Percentiles rank a stretch among this genome's conserved stretches.
Evolutionary conservation across 2,113 vertebrate genomes (phyloP).

Genomic region (Cryptotis parvus): DNA sequence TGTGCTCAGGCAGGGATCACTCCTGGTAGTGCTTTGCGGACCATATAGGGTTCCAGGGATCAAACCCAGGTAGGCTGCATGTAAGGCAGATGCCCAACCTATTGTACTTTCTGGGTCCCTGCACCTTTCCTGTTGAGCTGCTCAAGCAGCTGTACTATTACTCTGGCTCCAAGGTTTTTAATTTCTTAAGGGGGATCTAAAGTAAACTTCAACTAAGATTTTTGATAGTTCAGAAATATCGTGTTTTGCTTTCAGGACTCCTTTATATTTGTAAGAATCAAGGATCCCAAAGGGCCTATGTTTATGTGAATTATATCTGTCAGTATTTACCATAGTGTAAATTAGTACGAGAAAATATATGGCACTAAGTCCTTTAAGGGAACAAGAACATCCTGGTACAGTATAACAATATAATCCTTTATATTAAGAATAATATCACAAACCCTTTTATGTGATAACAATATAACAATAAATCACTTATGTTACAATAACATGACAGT

Average conservation of each 20-base stretch:
- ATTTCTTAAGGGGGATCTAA: neutral
- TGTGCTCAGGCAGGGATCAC: too few species aligned
- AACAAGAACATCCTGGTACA: neutral
- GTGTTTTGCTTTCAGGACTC: neutral
- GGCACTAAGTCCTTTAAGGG: neutral
- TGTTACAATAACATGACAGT: neutral
- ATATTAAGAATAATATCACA: neutral
- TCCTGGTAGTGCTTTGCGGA: too few species aligned
- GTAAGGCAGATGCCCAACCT: too few species aligned
- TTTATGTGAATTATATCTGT: slow-evolving; percentile 15
- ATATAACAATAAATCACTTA: too few species aligned
- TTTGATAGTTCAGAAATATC: neutral
- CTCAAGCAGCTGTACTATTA: too few species aligned
- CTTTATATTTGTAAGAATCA: slow-evolving; percentile 4
- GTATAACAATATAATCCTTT: neutral
- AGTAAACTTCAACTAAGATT: slow-evolving; percentile 14
- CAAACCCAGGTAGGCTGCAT: too few species aligned
- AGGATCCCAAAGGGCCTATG: slow-evolving; percentile 20
- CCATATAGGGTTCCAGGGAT: too few species aligned
- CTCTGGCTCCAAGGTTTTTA: neutral
- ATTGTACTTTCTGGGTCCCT: too few species aligned
- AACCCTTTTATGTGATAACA: neutral
- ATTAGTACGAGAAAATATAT: slow-evolving; percentile 27
- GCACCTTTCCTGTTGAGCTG: too few species aligned
- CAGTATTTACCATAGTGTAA: neutral